These are phyloP conservation scores for Resseliella maxima DNA, from an alignment of 2,888 invertebrate genomes.

Conservation along the genomic window DNA sequence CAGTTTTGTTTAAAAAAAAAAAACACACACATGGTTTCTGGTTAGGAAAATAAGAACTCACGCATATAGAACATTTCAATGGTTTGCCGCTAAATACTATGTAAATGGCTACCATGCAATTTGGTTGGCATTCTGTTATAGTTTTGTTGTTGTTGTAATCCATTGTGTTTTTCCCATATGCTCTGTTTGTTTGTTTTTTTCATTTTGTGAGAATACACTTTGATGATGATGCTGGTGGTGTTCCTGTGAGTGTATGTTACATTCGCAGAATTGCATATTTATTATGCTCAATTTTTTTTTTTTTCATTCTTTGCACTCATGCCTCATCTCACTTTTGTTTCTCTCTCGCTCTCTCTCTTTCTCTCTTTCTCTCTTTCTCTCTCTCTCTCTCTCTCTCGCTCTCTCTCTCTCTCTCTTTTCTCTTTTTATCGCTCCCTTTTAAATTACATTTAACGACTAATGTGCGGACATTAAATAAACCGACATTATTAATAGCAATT, in stretches of 20 bases:
- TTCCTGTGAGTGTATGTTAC: background rate
- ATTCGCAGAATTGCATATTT: background rate
- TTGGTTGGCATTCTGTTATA: background rate
- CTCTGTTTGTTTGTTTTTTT: background rate
- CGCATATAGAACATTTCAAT: background rate
- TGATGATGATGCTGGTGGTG: background rate
- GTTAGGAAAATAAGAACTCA: background rate
- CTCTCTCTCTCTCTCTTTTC: too few relatives aligned
- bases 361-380: too few relatives aligned
- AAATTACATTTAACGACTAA: background rate
- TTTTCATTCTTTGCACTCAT: background rate
- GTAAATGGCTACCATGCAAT: background rate
- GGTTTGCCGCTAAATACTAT: background rate
- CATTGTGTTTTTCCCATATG: background rate
- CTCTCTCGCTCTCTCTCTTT: too few relatives aligned
- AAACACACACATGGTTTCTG: background rate
- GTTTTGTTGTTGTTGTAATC: background rate
- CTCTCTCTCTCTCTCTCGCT: too few relatives aligned
- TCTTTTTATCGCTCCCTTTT: background rate
- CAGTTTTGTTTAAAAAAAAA: too few relatives aligned
- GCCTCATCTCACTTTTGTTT: background rate
- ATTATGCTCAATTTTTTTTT: background rate
- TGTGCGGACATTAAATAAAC: background rate
- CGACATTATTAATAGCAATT: background rate
- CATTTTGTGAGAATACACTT: background rate